Evolutionary conservation across 2,797 vertebrate species (phyloP).

Genomic region (Cetoscarus ocellatus): DNA sequence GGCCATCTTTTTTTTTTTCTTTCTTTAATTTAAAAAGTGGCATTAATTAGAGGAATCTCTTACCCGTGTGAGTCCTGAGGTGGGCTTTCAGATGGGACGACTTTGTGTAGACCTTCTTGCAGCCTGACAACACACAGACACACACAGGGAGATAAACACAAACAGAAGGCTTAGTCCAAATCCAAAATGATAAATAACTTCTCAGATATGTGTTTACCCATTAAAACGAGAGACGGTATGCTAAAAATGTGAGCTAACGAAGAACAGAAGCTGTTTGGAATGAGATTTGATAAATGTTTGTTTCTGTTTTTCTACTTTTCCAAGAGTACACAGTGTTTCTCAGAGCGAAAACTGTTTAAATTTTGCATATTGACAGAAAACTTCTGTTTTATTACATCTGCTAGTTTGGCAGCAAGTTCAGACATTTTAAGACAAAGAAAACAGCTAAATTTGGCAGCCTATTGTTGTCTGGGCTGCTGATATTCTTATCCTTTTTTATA

Average conservation of each 20-base stretch:
- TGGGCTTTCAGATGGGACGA: conserved; percentile 99
- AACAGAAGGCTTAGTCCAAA: conserved; percentile 56
- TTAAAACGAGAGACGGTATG: conserved; percentile 56
- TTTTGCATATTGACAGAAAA: neutral
- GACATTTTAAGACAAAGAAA: neutral
- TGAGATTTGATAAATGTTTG: conserved; percentile 36
- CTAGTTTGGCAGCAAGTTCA: neutral
- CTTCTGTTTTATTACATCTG: neutral
- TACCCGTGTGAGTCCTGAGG: conserved; percentile 99
- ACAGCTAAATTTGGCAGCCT: neutral
- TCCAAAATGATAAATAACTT: conserved; percentile 46
- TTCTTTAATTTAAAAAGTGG: too few species aligned
- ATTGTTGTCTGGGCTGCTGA: too few species aligned
- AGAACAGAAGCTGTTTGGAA: conserved; percentile 57
- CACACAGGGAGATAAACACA: conserved; percentile 74
- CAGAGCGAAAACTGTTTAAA: neutral
- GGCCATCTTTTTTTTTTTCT: too few species aligned
- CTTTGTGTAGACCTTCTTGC: conserved; percentile 99
- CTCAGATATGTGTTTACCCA: conserved; percentile 64
- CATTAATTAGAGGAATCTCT: too few species aligned
- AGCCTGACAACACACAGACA: conserved; percentile 86
- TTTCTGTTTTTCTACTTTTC: conserved; percentile 9
- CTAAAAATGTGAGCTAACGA: conserved; percentile 66
- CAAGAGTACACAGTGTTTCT: conserved; percentile 3
- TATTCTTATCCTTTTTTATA: too few species aligned